Evolutionary conservation across 2,113 vertebrate species (phyloP), one percentile per base, ranked within the genome.

Genomic region (Caracal caracal): DNA sequence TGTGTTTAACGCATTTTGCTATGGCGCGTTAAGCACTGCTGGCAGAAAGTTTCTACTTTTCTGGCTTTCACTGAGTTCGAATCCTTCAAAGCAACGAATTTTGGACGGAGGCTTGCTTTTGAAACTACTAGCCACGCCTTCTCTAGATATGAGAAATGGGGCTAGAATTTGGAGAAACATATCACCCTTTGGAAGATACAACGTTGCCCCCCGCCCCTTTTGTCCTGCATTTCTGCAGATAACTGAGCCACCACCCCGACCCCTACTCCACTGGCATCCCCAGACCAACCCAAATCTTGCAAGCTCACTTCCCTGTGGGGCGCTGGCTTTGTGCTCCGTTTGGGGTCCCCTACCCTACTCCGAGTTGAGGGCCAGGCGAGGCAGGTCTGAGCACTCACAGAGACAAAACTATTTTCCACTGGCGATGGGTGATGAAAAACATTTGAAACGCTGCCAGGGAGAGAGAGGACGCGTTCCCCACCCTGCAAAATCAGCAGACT

Each of bases 401-500:
- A 90, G 79, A 76, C 96, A 33, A 75, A 96, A 92, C 94, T 97
- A 68, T 96, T 97, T 97, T 95, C 97, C 96, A 19, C 90, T 90
- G 96, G 96, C 71, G 95, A 53, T 8, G 85, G 47, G 93, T 93
- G 88, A 73, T 71, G 97, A 97, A 97, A 96, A 76, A 33, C 96
- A 6, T 96, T 96, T 98, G 98, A 97, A 98, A 97, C 97, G 86
- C 93, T 97, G 96, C 97, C 96, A 98, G 97, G 68, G 88, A 95
- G 94, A 92, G 96, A 83, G 89, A 96, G 93, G 95, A 86, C 84
- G 75, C 76, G 85, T 80, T 91, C 97, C 93, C 86, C 95, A 85
- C 89, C 97, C 97, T 97, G 96, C 96, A 97, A 96, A 97, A 98
- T 97, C 98, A 98, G 94, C 97, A 98, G 97, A 95, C 97, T 98